Percentiles rank a stretch among this genome's conserved stretches.
Evolutionary conservation across 1,140 invertebrate species (phyloP).

Genomic region (Drosophila rhopaloa): DNA sequence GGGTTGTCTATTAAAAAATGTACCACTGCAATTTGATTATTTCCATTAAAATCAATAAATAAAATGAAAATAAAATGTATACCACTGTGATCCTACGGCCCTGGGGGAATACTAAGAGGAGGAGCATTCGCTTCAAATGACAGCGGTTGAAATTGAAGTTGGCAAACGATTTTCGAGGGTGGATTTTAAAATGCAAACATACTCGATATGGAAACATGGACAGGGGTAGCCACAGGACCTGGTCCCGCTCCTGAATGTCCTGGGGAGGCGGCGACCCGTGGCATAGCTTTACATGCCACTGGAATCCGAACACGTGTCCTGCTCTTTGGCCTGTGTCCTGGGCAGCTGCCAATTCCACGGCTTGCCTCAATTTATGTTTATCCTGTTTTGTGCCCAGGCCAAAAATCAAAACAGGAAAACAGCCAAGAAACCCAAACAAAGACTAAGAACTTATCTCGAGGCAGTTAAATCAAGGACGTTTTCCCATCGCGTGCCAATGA

Average conservation of each 20-base stretch:
- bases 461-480: slow-evolving; percentile 66
- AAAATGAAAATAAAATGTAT: not conserved
- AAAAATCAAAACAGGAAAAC: slow-evolving; percentile 50
- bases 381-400: slow-evolving; percentile 53
- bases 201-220: slow-evolving; percentile 41
- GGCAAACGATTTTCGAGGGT: slow-evolving; percentile 76
- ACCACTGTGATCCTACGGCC: slow-evolving; percentile 27
- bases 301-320: slow-evolving; percentile 49
- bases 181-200: slow-evolving; percentile 81
- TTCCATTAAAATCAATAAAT: not conserved
- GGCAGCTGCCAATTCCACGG: slow-evolving; percentile 46
- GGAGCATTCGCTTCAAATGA: slow-evolving; percentile 60
- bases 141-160: slow-evolving; percentile 79
- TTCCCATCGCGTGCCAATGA: slow-evolving; percentile 62
- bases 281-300: slow-evolving; percentile 67
- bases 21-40: not conserved
- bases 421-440: slow-evolving; percentile 59
- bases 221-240: slow-evolving; percentile 48
- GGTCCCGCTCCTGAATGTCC: slow-evolving; percentile 13
- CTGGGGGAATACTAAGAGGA: slow-evolving; percentile 7
- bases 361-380: slow-evolving; percentile 66
- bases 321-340: slow-evolving; percentile 19
- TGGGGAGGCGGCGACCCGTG: slow-evolving; percentile 11
- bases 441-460: slow-evolving; percentile 64
- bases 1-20: no score